Evolutionary conservation across 2,888 invertebrate genomes (phyloP), one percentile per base, ranked within the genome.

Genomic region (Apamea sordens): DNA sequence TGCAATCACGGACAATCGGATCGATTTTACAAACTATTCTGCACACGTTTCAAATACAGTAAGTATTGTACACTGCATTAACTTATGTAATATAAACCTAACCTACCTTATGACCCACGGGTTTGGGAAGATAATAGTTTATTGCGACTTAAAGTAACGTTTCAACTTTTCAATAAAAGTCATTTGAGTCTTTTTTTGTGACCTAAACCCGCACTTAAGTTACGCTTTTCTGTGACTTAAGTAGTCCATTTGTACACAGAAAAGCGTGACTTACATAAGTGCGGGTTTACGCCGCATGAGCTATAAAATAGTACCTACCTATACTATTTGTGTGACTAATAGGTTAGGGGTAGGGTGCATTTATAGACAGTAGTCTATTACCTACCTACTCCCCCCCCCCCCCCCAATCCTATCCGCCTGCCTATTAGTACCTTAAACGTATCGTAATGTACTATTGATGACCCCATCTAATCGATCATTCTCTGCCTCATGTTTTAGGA

Each of bases 401-500:
- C 36, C 36, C 36, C 36, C 36, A 0, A 36, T 36, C 36, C 36
- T 36, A 36, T 36, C 36, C 36, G 36, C 36, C 36, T 36, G 36
- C 36, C 36, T 36, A 36, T 36, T 41, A 41, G 41, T 41, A 41
- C 41, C 41, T 41, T 41, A 41, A 41, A 11, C 11, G 56, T 56
- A 56, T n/a, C 24, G 56, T 11, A 24, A 53, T 53, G 56, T 56
- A 56, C 24, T 56, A 53, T 53, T 53, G 10, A 24, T 24, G 5
- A 56, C n/a, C 21, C 24, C 15, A 32, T 61, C 18, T 36, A 59
- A 68, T 44, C 32, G 24, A 28, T 50, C 15, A 15, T 56, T 77
- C 74, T 47, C 83, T 77, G 5, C 82, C 10, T 61, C 6, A 15
- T n/a, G 67, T 84, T 80, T 21, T 59, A 96, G 96, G 96, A 67